Base-by-base conservation (phyloP, 2,888 invertebrate species). In the Nezara viridula region DNA sequence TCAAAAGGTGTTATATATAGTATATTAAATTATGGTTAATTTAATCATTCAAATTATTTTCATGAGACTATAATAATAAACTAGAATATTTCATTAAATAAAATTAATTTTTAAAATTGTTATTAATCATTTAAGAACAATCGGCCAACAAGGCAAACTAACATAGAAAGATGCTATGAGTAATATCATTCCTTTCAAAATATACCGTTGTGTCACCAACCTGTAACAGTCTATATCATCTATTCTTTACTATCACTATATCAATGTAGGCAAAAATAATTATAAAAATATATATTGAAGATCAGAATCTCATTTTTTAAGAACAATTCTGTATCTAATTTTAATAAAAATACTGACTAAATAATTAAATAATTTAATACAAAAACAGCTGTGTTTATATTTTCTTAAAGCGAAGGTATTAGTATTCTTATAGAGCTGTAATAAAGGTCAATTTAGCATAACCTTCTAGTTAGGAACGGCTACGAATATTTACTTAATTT, bases 141-240 rank as follows among this genome's bases (percentile, higher is more conserved):
- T 60, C 27, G 27, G 14, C 0, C 27, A 60, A 60, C 27, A 27
- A 73, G 21, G 7, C 1, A 32, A 21, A 37, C 2, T 1, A 40
- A 32, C 44, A 3, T 44, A 77, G 21, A 77, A 1, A 44, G 12
- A 40, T 24, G 44, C 40, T n/a, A 81, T 81, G 81, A 81, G 81
- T 81, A 44, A 81, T 44, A 2, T 44, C 81, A 1, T 77, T 77
- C 77, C 77, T 81, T 81, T 81, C 81, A 81, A 73, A 37, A 24
- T 81, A 44, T 47, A 44, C 44, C 1, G 37, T 47, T 81, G 81
- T 81, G 81, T 81, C 81, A 81, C n/a, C 44, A 19, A 73, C 37
- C 66, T 19, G 66, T 21, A 37, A 73, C 37, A 37, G 5, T 37
- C 4, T 5, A 21, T 37, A 37, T 66, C 32, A 19, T 37, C 1